Conservation (phyloP, 1,140 invertebrate species). For the Calliphora vicina region DNA sequence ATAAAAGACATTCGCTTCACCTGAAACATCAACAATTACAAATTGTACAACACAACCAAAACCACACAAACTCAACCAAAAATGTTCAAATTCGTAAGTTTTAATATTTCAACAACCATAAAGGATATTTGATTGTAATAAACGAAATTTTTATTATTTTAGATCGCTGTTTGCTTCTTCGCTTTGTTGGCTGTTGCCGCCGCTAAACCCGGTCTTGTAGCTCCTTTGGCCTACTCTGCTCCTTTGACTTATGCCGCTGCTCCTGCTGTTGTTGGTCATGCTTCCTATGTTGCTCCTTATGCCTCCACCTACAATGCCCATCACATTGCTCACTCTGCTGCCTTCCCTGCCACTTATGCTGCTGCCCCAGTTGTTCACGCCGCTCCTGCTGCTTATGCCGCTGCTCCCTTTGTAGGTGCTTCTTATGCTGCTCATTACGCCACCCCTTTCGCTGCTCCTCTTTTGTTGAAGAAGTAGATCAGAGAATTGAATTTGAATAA, state of each 20-base stretch:
- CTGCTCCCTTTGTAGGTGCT: too few species aligned
- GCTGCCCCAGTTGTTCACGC: slow-evolving; percentile 55
- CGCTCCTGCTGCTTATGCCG: too few species aligned
- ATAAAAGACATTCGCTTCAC: background rate
- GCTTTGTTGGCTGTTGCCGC: background rate
- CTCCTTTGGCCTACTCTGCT: slow-evolving; percentile 62
- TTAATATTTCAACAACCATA: background rate
- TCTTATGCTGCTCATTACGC: background rate
- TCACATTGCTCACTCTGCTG: slow-evolving; percentile 44
- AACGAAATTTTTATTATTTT: background rate
- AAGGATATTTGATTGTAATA: too few species aligned
- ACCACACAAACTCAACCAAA: background rate
- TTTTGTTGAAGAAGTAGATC: too few species aligned
- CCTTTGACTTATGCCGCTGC: slow-evolving; percentile 55
- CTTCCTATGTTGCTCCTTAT: slow-evolving; percentile 65
- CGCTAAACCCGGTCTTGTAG: slow-evolving; percentile 24
- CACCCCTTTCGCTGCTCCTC: slow-evolving; percentile 48
- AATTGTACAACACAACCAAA: slow-evolving; percentile 1
- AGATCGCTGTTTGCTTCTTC: background rate
- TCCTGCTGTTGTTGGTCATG: slow-evolving; percentile 50
- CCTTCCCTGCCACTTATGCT: slow-evolving; percentile 37
- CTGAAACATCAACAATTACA: background rate
- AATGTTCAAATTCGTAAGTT: slow-evolving; percentile 42
- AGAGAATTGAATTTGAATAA: too few species aligned
- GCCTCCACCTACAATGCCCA: slow-evolving; percentile 52